Base-by-base conservation (phyloP, 2,113 vertebrate species). In the Urocolius indicus region DNA sequence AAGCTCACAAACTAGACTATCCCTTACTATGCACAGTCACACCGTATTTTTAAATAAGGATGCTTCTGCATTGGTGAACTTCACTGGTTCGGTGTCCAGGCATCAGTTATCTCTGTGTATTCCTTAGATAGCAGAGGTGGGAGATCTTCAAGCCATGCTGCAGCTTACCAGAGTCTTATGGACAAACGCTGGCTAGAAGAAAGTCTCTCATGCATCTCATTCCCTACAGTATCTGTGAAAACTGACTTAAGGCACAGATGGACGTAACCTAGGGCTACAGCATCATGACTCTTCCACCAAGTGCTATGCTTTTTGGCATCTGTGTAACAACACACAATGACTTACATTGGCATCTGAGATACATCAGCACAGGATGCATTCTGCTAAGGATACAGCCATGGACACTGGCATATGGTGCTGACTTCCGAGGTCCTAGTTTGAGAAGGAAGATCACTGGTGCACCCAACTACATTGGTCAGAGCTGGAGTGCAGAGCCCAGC, bases 321-420 rank as follows among this genome's bases (percentile, higher is more conserved):
- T 0, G 1, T 16, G 7, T 36, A 36, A 13, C 54, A 49, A 2
- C 15, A 43, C 8, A n/a, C 5, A 8, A 30, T 4, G 8, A 61
- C 29, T 55, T 20, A 16, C 2, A 26, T 0, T 6, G 21, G 36
- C 24, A 46, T 11, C 51, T 30, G 57, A 38, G 18, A 48, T 8
- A 16, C 3, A 9, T 24, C 38, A 88, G 20, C n/a, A 45, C 30
- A 52, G 29, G 36, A 34, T 14, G 10, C 57, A 57, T 57, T 5
- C 43, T 72, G 49, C 61, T 41, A 48, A 59, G 38, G 62, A 65
- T 24, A 46, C 9, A 54, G 69, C 16, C 46, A 29, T 0, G 2
- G 58, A 38, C 14, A 6, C 16, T 15, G 54, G 41, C 23, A 51
- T 41, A 19, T 0, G 2, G 26, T 1, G 0, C 18, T 58, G 72